Percentiles rank a stretch among this genome's conserved stretches.
Conservation (phyloP, 2,888 invertebrate genomes). For the Phalera bucephala region DNA sequence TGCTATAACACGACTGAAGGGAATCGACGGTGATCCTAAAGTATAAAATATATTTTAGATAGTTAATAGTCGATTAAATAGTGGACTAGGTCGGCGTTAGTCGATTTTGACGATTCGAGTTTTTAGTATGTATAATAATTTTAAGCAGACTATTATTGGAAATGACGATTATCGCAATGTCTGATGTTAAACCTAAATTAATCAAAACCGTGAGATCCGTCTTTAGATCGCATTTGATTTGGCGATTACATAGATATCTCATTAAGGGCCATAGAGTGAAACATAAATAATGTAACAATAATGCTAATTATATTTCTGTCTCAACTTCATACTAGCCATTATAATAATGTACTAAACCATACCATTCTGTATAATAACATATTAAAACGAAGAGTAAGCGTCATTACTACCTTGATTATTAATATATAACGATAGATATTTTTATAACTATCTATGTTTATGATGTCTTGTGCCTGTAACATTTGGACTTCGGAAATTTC, state of each 20-base stretch:
- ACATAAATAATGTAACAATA: too few species aligned
- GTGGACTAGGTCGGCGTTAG: background rate
- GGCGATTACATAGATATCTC: too few species aligned
- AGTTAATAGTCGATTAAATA: conserved; percentile 18
- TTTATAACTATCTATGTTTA: conserved; percentile 34
- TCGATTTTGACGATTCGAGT: background rate
- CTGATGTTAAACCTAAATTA: too few species aligned
- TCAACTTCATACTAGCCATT: background rate
- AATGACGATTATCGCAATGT: too few species aligned
- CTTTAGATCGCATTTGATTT: too few species aligned
- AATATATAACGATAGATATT: conserved; percentile 33
- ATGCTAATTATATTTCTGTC: background rate
- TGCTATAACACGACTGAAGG: conserved; percentile 58
- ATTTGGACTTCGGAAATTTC: conserved; percentile 21
- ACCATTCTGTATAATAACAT: conserved; percentile 24
- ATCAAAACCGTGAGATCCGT: too few species aligned
- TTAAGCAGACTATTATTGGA: too few species aligned
- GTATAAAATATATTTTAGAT: conserved; percentile 36
- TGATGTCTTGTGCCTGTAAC: conserved; percentile 35
- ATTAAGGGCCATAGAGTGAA: too few species aligned
- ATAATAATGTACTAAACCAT: conserved; percentile 6
- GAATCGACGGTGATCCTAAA: conserved; percentile 58
- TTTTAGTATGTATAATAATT: background rate
- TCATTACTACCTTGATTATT: conserved; percentile 23
- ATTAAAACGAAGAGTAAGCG: conserved; percentile 25